A percentile compares a stretch with the other conserved stretches of the same genome.
phyloP scores from a whole-genome alignment of 2,797 vertebrate genomes.

The Hydrophis major region DNA sequence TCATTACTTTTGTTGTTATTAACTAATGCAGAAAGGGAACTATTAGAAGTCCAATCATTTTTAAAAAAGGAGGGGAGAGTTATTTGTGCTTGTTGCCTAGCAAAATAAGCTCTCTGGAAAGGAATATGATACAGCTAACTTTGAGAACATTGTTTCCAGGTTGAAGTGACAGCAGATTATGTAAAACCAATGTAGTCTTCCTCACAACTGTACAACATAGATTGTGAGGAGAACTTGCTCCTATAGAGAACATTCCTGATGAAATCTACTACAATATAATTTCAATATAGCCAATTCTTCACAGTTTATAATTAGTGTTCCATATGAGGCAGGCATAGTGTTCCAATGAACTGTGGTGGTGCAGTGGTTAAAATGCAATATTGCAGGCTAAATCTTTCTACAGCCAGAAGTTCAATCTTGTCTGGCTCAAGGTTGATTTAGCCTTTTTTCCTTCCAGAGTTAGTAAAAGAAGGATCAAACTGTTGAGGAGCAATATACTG shows the following conservation, averaged over 20 bases:
- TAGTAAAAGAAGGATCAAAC: background rate
- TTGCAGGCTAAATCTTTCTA: background rate
- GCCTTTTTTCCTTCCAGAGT: background rate
- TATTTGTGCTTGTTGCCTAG: background rate
- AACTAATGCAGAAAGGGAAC: background rate
- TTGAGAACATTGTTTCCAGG: background rate
- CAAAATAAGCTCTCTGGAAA: background rate
- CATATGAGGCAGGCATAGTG: background rate
- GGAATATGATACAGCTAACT: background rate
- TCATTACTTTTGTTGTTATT: background rate
- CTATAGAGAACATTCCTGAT: background rate
- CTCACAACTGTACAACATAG: background rate
- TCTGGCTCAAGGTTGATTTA: background rate
- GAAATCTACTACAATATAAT: background rate
- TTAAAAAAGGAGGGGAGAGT: background rate
- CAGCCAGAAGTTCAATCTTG: background rate
- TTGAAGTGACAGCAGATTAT: background rate
- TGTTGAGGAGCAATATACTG: background rate
- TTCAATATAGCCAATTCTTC: background rate
- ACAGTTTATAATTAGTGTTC: background rate
- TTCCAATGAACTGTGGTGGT: background rate
- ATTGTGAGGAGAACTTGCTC: background rate
- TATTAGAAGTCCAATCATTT: background rate
- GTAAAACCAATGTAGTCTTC: background rate
- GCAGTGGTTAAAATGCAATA: background rate